Base-by-base conservation (phyloP, 2,113 vertebrate genomes). In the Mirounga angustirostris region DNA sequence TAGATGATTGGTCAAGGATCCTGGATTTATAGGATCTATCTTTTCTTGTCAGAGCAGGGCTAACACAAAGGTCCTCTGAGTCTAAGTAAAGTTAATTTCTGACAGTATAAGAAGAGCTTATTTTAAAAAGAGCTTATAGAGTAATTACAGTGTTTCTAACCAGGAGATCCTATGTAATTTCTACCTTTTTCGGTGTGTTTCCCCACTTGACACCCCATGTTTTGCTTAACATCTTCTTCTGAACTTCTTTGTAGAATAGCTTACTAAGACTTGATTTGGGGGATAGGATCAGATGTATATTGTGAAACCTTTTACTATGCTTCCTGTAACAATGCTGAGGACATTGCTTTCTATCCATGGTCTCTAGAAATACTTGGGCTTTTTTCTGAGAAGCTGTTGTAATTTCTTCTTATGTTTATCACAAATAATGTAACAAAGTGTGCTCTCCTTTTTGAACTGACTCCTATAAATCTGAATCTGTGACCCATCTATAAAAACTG, bases 391-490 rank as follows among this genome's bases (percentile, higher is more conserved):
- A 88, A 81, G 30, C 46, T 76, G 1, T 54, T 91, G 71, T 94
- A 59, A 69, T 97, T 91, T 92, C 36, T 73, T 91, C 79, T 92
- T 79, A 56, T 69, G 36, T 30, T 81, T 65, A 54, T 33, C 2
- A 15, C 84, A 36, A 94, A 69, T 83, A 84, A 18, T 74, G 26
- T 83, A 88, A 69, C 21, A 93, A 91, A 79, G n/a, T 82, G 4
- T 94, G 21, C 43, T 91, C 59, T 96, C 19, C 22, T 82, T 16
- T 97, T 93, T 87, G 40, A 69, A 43, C 33, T 85, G 26, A 94
- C 13, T 24, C 28, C 36, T 76, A 15, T 63, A 92, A 92, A 80
- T 65, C 15, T 89, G 46, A 78, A 87, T 74, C 79, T 90, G 52
- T 90, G 54, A 21, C 36, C 22, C 30, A 52, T 43, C 6, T 73